phyloP scores from a whole-genome alignment of 2,888 invertebrate species.

The Sympetrum striolatum region DNA sequence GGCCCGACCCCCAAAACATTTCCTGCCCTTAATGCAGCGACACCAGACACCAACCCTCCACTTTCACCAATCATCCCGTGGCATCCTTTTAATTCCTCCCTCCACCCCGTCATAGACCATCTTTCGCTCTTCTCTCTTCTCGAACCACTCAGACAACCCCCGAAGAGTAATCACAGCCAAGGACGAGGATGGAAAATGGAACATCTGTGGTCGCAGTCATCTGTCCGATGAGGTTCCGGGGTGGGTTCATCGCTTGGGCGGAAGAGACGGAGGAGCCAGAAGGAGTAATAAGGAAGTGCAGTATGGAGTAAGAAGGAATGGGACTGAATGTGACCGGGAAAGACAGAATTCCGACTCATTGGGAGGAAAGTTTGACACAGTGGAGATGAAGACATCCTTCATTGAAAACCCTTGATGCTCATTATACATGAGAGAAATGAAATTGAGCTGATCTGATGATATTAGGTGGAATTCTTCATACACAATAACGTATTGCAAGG shows the following conservation, averaged over 20 bases:
- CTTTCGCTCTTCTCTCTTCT: background rate
- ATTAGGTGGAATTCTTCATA: no score
- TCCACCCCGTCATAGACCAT: background rate
- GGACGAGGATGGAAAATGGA: background rate
- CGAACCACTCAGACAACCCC: background rate
- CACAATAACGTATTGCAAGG: no score
- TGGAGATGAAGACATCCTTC: no score
- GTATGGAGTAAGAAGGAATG: background rate
- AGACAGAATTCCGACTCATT: background rate
- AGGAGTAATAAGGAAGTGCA: background rate
- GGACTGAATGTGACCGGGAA: background rate
- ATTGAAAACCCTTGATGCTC: no score
- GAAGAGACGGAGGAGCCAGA: background rate
- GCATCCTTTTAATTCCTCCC: background rate
- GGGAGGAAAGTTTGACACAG: no score
- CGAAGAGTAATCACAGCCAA: slow-evolving; percentile 12
- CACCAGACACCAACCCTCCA: background rate
- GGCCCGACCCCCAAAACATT: background rate
- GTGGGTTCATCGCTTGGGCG: background rate
- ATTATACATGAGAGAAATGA: no score
- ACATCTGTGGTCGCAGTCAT: slow-evolving; percentile 27
- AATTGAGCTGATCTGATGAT: no score
- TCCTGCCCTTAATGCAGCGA: background rate
- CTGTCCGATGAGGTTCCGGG: background rate
- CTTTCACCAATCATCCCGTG: background rate